These are phyloP conservation scores for Papilio elwesi DNA, from an alignment of 2,888 invertebrate genomes.

Conservation along the genomic window DNA sequence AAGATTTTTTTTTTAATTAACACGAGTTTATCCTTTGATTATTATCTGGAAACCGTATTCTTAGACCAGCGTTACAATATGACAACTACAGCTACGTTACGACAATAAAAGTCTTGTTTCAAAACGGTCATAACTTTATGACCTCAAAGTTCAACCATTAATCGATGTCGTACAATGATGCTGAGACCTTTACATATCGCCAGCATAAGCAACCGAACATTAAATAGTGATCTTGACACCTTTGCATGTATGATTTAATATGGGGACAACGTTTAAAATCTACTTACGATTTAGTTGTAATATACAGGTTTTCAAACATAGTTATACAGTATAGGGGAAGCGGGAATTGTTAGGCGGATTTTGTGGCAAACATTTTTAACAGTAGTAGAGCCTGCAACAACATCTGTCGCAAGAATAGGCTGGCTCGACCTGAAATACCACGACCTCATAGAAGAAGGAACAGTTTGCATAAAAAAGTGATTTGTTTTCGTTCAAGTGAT, in stretches of 20 bases:
- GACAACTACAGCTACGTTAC: slow-evolving; percentile 15
- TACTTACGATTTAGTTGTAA: not conserved
- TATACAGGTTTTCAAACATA: not conserved
- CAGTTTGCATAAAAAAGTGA: too few species aligned
- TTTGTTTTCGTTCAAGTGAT: too few species aligned
- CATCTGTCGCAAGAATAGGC: too few species aligned
- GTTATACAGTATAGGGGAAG: too few species aligned
- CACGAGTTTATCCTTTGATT: slow-evolving; percentile 5
- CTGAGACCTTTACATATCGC: slow-evolving; percentile 32
- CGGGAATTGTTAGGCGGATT: too few species aligned
- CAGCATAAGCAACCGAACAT: slow-evolving; percentile 31
- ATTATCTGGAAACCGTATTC: not conserved
- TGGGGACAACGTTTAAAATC: not conserved
- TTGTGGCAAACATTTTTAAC: too few species aligned
- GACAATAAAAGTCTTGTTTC: slow-evolving; percentile 16
- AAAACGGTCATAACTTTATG: slow-evolving; percentile 32
- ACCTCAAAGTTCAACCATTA: slow-evolving; percentile 27
- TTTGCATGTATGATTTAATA: slow-evolving; percentile 3
- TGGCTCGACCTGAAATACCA: too few species aligned
- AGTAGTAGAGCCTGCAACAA: too few species aligned
- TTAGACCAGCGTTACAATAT: not conserved
- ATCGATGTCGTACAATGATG: slow-evolving; percentile 30
- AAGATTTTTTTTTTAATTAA: slow-evolving; percentile 3
- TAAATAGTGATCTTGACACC: slow-evolving; percentile 28
- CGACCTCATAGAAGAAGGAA: too few species aligned